Conservation (phyloP, 23 tunicate species). For the Botrylloides violaceus region DNA sequence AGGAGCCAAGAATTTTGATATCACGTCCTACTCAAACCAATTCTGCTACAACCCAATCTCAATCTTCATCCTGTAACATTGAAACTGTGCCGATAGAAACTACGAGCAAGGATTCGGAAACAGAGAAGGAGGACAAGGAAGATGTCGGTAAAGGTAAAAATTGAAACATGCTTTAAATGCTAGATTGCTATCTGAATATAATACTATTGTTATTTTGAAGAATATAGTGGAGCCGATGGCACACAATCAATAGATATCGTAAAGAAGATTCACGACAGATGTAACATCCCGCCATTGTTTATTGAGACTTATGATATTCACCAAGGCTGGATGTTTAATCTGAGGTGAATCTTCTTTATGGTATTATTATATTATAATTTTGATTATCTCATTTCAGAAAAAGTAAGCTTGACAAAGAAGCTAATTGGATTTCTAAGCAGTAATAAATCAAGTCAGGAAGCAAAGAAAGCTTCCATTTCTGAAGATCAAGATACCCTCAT, state of each 20-base stretch:
- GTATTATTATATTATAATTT: too few relatives aligned
- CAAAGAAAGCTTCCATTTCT: not conserved
- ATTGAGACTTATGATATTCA: too few relatives aligned
- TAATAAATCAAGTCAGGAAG: not conserved
- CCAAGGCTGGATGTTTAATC: too few relatives aligned
- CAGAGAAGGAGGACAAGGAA: not conserved
- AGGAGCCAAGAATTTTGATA: not conserved
- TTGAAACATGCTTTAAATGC: not conserved
- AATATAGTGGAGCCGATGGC: too few relatives aligned
- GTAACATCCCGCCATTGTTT: too few relatives aligned
- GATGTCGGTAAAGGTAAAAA: not conserved
- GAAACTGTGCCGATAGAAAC: not conserved
- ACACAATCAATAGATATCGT: too few relatives aligned
- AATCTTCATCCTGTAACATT: not conserved
- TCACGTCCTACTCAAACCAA: not conserved
- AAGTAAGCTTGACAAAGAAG: not conserved
- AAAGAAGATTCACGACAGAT: too few relatives aligned
- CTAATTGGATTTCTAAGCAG: not conserved
- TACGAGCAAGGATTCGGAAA: not conserved
- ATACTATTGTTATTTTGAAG: too few relatives aligned
- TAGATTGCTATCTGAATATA: too few relatives aligned
- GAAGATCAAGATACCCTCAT: not conserved
- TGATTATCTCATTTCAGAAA: too few relatives aligned
- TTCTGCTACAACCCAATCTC: not conserved
- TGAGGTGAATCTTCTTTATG: too few relatives aligned